Base-by-base conservation (phyloP, 2,797 vertebrate genomes). In the Pseudochirops corinnae region DNA sequence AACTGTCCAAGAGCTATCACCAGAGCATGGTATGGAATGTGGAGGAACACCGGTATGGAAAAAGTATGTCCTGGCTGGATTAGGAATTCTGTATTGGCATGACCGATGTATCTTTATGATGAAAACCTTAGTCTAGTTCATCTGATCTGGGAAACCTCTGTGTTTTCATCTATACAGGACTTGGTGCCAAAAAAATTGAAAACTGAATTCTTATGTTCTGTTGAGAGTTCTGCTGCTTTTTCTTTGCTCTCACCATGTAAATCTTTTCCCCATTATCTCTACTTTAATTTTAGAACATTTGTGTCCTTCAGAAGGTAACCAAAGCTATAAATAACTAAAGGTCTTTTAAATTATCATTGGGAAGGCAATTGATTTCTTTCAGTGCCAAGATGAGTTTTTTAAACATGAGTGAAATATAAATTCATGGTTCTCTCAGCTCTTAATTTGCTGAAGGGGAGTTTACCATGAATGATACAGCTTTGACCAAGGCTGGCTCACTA, bases 31-130 rank as follows among this genome's bases (percentile, higher is more conserved):
- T 98, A 57, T 99, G 99, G 99, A 99, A 99, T 0, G 99, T 99
- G 95, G 99, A 99, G 95, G 99, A 99, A 67, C 99, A 99, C 95
- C 98, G 99, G 94, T 99, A 99, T 0, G 99, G 99, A 95, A 99
- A 98, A 96, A 99, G 99, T 99, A 99, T 1, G 98, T 96, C 28
- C 50, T 14, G 50, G 91, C 33, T 28, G 0, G 26, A n/a, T n/a
- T 28, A 31, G 26, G 18, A 33, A 26, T 87, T 50, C 28, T n/a
- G 14, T 91, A 18, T 31, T 90, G 33, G n/a, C 24, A 18, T 74
- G 60, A 11, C 74, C 21, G 16, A 74, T 74, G 1, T 56, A 29
- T 92, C 3, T 60, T 92, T 50, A 14, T 14, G 52, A 46, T 29
- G 6, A 39, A 58, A 92, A 26, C 60, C 21, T 56, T 55, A 39